These are phyloP conservation scores for Altica lythri DNA, from an alignment of 2,888 invertebrate genomes.

Conservation along the genomic window DNA sequence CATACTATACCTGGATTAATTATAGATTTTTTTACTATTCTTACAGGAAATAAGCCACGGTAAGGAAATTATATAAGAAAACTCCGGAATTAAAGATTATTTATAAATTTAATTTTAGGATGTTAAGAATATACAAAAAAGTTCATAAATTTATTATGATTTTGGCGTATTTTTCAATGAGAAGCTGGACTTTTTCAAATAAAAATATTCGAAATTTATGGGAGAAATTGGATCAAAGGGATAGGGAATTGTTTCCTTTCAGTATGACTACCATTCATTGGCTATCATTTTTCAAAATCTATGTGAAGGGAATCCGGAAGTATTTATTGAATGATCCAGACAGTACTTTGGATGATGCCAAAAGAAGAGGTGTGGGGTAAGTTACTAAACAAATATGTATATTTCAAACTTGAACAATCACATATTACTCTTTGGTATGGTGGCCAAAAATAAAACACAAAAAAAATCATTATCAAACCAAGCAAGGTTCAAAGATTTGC, in stretches of 20 bases:
- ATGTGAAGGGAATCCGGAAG: constrained; percentile 73
- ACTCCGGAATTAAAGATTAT: neutral
- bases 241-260: constrained; percentile 70
- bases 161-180: constrained; percentile 73
- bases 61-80: constrained; percentile 27
- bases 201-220: constrained; percentile 66
- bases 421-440: too few relatives aligned
- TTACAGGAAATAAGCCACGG: constrained; percentile 57
- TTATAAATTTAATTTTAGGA: constrained; percentile 59
- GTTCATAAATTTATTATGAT: constrained; percentile 77
- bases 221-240: constrained; percentile 59
- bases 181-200: constrained; percentile 74
- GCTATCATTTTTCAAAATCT: constrained; percentile 70
- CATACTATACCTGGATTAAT: constrained; percentile 68
- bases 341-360: constrained; percentile 59
- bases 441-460: too few relatives aligned
- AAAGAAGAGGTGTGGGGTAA: constrained; percentile 34
- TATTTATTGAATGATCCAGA: constrained; percentile 80
- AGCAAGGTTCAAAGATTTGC: too few relatives aligned
- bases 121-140: constrained; percentile 77
- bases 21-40: constrained; percentile 60
- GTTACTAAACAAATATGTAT: too few relatives aligned
- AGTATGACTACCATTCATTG: constrained; percentile 74
- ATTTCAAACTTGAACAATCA: too few relatives aligned
- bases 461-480: too few relatives aligned